These are phyloP conservation scores for Neomicropteryx cornuta DNA, from an alignment of 1,140 invertebrate genomes.

Conservation along the genomic window DNA sequence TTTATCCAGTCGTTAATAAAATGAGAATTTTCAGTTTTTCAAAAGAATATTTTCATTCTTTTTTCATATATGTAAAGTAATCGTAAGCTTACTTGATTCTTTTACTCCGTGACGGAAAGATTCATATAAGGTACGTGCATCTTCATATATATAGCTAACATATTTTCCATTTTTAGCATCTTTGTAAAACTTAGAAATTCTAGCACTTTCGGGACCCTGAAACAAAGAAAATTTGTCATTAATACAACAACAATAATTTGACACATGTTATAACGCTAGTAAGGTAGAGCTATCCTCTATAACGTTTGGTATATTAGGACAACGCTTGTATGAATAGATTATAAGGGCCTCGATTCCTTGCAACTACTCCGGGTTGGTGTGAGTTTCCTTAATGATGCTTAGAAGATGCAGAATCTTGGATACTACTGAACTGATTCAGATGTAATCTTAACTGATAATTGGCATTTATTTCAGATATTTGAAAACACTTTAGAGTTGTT, in stretches of 20 bases:
- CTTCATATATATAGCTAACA: conserved; percentile 74
- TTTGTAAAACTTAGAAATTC: conserved; percentile 85
- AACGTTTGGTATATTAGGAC: background rate
- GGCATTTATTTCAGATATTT: no score
- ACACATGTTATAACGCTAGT: background rate
- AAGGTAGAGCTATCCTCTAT: background rate
- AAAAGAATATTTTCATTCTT: no score
- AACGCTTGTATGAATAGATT: background rate
- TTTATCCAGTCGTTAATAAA: no score
- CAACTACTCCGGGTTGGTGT: no score
- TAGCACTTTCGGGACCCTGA: conserved; percentile 80
- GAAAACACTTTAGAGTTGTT: no score
- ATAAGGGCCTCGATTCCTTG: no score
- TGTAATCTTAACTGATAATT: no score
- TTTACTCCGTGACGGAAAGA: conserved; percentile 83
- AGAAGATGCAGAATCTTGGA: no score
- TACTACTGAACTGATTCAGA: no score
- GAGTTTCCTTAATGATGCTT: no score
- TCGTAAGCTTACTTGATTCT: conserved; percentile 87
- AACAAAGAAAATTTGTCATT: conserved; percentile 36
- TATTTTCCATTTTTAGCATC: conserved; percentile 87
- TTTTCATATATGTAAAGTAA: no score
- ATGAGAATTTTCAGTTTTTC: no score
- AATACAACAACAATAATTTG: conserved; percentile 5
- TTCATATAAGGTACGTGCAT: conserved; percentile 83